phyloP scores from a whole-genome alignment of 2,113 vertebrate species.

The Tetraodon nigroviridis region DNA sequence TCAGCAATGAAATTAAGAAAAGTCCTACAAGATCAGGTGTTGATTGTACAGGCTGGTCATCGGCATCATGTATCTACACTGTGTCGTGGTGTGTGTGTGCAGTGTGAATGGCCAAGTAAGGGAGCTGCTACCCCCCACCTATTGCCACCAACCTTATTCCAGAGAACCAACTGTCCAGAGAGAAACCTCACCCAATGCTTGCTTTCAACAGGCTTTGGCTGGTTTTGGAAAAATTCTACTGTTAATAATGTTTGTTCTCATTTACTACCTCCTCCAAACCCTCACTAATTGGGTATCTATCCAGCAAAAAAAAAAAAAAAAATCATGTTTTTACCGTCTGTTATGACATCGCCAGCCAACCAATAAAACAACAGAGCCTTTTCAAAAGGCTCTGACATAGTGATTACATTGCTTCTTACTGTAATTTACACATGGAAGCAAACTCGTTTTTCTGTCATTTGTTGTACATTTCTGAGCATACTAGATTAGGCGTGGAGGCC shows the following conservation, averaged over 20 bases:
- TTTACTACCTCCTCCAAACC: constrained; percentile 50
- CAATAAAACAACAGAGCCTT: constrained; percentile 36
- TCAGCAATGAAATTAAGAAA: constrained; percentile 68
- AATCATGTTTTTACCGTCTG: constrained; percentile 39
- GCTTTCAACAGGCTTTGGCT: constrained; percentile 67
- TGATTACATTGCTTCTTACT: constrained; percentile 54
- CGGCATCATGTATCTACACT: constrained; percentile 62
- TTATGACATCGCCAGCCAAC: constrained; percentile 12
- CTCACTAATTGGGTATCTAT: constrained; percentile 47
- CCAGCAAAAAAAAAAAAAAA: constrained; percentile 51
- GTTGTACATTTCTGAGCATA: constrained; percentile 70
- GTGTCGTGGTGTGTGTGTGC: constrained; percentile 44
- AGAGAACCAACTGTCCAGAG: constrained; percentile 52
- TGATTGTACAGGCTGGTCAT: constrained; percentile 69
- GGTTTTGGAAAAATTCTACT: constrained; percentile 54
- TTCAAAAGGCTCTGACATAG: constrained; percentile 49
- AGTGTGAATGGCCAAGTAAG: constrained; percentile 60
- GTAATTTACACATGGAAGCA: constrained; percentile 57
- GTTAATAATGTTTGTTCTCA: constrained; percentile 62
- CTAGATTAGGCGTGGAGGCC: constrained; percentile 48
- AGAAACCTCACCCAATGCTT: constrained; percentile 56
- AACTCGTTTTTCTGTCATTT: constrained; percentile 49
- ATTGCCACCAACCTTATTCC: constrained; percentile 58
- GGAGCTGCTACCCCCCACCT: constrained; percentile 43
- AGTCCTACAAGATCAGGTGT: constrained; percentile 68